Conservation (phyloP, 1,140 invertebrate genomes). For the Akabosia matsudoensis region DNA sequence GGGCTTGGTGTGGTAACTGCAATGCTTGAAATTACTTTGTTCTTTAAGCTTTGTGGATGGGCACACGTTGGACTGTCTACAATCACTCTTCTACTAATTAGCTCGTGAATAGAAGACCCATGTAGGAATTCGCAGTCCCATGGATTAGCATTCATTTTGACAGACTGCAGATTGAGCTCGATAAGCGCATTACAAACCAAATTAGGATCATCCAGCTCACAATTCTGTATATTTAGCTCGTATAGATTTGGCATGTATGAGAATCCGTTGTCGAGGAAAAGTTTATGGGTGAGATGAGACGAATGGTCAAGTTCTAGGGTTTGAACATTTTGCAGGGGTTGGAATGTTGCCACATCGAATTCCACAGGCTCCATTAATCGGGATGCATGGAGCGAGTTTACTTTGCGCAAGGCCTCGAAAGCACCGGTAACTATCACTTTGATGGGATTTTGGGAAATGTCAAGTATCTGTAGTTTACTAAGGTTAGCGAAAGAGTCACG, state of each 20-base stretch:
- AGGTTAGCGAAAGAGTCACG: constrained; percentile 51
- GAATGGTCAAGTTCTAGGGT: constrained; percentile 71
- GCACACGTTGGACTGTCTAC: constrained; percentile 41
- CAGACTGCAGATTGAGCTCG: constrained; percentile 54
- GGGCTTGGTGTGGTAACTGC: background rate
- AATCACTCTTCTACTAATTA: constrained; percentile 32
- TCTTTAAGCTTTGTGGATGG: constrained; percentile 39
- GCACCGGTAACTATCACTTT: constrained; percentile 63
- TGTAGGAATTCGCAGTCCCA: constrained; percentile 51
- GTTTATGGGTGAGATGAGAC: constrained; percentile 63
- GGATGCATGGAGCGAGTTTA: constrained; percentile 66
- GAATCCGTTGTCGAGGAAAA: constrained; percentile 60
- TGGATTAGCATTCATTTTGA: constrained; percentile 54
- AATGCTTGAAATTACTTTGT: constrained; percentile 3
- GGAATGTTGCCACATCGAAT: constrained; percentile 51
- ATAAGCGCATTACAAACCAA: constrained; percentile 30
- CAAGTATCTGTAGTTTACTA: constrained; percentile 58
- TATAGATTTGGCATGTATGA: constrained; percentile 58
- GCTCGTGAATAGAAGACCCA: constrained; percentile 27
- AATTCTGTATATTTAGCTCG: constrained; percentile 63
- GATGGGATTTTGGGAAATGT: constrained; percentile 74
- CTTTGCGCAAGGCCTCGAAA: constrained; percentile 62
- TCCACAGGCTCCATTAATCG: constrained; percentile 60
- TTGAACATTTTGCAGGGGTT: constrained; percentile 64
- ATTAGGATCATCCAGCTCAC: constrained; percentile 36